Evolutionary conservation across 1,140 invertebrate genomes (phyloP).

Genomic region (Cotesia typhae): DNA sequence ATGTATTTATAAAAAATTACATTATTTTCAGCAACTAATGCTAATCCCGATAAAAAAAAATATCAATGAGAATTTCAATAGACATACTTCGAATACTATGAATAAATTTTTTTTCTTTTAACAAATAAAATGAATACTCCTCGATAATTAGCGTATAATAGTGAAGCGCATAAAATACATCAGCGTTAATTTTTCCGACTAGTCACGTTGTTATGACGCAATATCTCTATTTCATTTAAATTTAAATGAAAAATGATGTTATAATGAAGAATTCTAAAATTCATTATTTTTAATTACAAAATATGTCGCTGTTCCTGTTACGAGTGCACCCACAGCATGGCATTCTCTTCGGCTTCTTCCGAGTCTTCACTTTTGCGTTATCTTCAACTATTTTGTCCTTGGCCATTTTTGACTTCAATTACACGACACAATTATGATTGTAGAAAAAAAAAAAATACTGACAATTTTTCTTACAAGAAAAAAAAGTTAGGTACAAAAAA

Average conservation of each 20-base stretch:
- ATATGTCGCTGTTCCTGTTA: conserved; percentile 64
- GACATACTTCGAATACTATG: no score
- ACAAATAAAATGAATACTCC: no score
- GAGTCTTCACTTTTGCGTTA: conserved; percentile 38
- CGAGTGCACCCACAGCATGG: conserved; percentile 61
- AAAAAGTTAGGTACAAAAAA: not conserved
- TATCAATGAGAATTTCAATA: not conserved
- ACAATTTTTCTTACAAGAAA: not conserved
- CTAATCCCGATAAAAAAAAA: not conserved
- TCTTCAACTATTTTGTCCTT: conserved; percentile 44
- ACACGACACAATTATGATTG: not conserved
- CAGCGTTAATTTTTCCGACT: not conserved
- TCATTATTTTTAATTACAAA: conserved; percentile 55
- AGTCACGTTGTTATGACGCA: not conserved
- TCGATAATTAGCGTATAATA: no score
- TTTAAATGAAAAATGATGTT: not conserved
- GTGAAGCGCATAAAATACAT: no score
- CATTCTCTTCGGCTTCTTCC: conserved; percentile 53
- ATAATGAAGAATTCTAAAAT: conserved; percentile 1
- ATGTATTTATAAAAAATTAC: conserved; percentile 33
- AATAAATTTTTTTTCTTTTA: no score
- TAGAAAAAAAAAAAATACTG: not conserved
- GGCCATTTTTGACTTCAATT: conserved; percentile 42
- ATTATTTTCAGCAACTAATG: conserved; percentile 13
- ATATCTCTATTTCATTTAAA: not conserved